Percentiles rank a stretch among this genome's conserved stretches.
Evolutionary conservation across 2,797 vertebrate species (phyloP).

Genomic region (Gambusia yucatana): DNA sequence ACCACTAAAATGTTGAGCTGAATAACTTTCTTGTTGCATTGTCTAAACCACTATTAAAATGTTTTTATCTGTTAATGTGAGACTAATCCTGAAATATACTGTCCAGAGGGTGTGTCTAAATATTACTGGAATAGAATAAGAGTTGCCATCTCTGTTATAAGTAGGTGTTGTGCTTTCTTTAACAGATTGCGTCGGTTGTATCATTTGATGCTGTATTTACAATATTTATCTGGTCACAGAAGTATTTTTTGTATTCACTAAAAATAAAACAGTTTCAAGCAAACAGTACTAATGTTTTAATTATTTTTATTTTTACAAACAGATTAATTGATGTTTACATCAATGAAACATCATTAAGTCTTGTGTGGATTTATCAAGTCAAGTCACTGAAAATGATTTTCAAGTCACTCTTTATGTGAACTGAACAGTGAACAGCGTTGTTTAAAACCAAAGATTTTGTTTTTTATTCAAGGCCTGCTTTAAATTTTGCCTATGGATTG

Average conservation of each 20-base stretch:
- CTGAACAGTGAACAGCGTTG: no score
- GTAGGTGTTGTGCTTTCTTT: conserved; percentile 82
- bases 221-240: conserved; percentile 87
- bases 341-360: background rate
- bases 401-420: background rate
- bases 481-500: background rate
- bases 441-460: no score
- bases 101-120: conserved; percentile 77
- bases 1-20: conserved; percentile 51
- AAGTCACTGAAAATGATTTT: background rate
- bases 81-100: conserved; percentile 72
- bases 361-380: background rate
- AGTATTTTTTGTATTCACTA: conserved; percentile 89
- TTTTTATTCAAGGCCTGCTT: background rate
- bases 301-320: background rate
- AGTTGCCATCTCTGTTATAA: conserved; percentile 74
- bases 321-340: background rate
- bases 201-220: conserved; percentile 80
- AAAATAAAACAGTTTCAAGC: conserved; percentile 79
- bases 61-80: conserved; percentile 76
- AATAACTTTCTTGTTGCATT: conserved; percentile 64
- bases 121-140: conserved; percentile 67
- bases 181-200: conserved; percentile 76
- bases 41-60: conserved; percentile 59
- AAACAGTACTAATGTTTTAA: conserved; percentile 25